Conservation (phyloP, 2,888 invertebrate species). For the Corythucha ciliata region DNA sequence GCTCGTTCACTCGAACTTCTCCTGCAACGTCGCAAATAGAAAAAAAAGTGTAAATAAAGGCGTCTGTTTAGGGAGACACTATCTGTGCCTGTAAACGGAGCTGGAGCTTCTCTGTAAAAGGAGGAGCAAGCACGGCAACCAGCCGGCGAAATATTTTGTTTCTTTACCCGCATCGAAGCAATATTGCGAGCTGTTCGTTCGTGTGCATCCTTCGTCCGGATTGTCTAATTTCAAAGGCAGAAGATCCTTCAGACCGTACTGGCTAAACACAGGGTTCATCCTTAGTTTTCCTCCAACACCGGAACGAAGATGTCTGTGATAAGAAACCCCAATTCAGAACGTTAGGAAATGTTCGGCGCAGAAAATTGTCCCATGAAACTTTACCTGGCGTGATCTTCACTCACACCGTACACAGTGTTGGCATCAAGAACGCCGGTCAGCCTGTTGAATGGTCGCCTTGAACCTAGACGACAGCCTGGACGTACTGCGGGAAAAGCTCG, state of each 20-base stretch:
- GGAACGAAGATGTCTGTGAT: slow-evolving; percentile 62
- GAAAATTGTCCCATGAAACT: neutral
- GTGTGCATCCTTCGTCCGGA: slow-evolving; percentile 85
- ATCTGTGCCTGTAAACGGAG: neutral
- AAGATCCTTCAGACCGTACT: slow-evolving; percentile 78
- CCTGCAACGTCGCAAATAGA: slow-evolving; percentile 45
- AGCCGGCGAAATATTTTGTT: neutral
- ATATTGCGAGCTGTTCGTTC: slow-evolving; percentile 80
- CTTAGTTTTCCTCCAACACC: slow-evolving; percentile 72
- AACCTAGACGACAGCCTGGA: slow-evolving; percentile 79
- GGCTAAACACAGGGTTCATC: slow-evolving; percentile 81
- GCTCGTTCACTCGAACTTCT: slow-evolving; percentile 87
- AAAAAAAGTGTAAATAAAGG: neutral
- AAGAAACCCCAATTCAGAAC: neutral
- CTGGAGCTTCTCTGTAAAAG: neutral
- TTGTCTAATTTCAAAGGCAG: slow-evolving; percentile 79
- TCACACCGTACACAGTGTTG: slow-evolving; percentile 82
- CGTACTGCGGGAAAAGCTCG: slow-evolving; percentile 77
- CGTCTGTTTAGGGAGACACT: neutral
- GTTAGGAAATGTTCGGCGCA: neutral
- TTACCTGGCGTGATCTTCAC: slow-evolving; percentile 67
- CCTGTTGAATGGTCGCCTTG: slow-evolving; percentile 75
- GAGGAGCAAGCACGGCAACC: neutral
- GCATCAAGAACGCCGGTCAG: slow-evolving; percentile 78
- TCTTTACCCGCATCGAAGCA: slow-evolving; percentile 84